Evolutionary conservation across 1,140 invertebrate genomes (phyloP), one percentile per base, ranked within the genome.

Genomic region (Heliconius congener): DNA sequence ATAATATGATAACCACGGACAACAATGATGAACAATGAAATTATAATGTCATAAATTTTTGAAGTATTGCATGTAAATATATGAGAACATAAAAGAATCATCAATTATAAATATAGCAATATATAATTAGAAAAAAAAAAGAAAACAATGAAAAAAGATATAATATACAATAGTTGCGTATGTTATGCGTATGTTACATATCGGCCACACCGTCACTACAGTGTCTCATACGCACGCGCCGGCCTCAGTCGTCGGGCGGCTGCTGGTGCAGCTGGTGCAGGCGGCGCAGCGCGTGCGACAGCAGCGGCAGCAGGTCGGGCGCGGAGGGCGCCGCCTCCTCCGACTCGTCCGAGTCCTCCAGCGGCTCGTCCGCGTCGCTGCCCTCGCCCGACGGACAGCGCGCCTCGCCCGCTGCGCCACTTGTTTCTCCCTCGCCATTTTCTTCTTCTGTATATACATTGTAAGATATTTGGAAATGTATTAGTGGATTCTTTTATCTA

Each of bases 401-500:
- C 34, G 83, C 78, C 66, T 80, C 81, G 23, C 74, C 76, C 37
- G 76, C 73, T 52, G 70, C 74, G 27, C 71, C 79, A 19, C 74
- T 74, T 2, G 30, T 37, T 18, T 82, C 86, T 46, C 42, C 78
- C 55, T 82, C 83, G 0, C 75, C 80, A 5, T 73, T 66, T 34
- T 87, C 86, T 39, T 85, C 86, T 73, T 87, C 86, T 84, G 76
- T 23, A 11, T 30, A 13, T 13, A 23, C n/a, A 57, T n/a, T 57
- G n/a, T n/a, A 57, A 57, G 1, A 52, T 52, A 52, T 52, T 52
- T 1, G 6, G 1, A 52, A 52, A 19, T 18, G 5, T 18, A 16
- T 50, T 5, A 16, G 9, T 3, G 39, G 39, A 42, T 42, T 42
- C 3, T 30, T 30, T 30, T 30, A 30, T 30, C 30, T 23, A 23